Evolutionary conservation across 2,113 vertebrate genomes (phyloP).

Genomic region (Tapirus terrestris): DNA sequence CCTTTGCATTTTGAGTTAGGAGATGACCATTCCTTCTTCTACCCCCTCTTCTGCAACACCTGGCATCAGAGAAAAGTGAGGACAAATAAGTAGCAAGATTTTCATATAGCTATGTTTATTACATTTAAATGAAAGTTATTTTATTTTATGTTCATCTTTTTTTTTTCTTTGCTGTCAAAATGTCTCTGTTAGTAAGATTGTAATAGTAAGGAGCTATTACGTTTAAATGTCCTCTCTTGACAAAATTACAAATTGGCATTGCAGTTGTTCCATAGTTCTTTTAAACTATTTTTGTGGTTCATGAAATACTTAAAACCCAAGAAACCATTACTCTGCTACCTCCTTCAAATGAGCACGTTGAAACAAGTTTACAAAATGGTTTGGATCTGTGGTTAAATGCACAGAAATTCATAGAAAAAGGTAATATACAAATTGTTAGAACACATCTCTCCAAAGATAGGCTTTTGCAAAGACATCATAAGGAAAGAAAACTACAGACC

Average conservation of each 20-base stretch:
- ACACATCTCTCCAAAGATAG: neutral
- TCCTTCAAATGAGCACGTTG: neutral
- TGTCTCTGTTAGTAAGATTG: neutral
- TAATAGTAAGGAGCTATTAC: neutral
- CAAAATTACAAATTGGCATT: slow-evolving; percentile 15
- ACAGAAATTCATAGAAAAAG: neutral
- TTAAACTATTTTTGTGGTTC: neutral
- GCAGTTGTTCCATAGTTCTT: neutral
- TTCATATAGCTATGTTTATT: neutral
- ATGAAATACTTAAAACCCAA: neutral
- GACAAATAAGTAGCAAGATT: neutral
- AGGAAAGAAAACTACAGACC: neutral
- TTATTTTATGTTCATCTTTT: neutral
- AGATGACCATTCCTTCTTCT: neutral
- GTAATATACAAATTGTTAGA: neutral
- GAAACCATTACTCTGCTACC: neutral
- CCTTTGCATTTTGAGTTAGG: slow-evolving; percentile 3
- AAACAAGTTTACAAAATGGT: neutral
- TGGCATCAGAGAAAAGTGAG: neutral
- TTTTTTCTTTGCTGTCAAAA: neutral
- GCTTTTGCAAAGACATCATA: neutral
- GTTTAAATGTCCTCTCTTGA: slow-evolving; percentile 25
- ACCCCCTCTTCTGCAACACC: neutral
- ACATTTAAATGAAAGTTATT: neutral
- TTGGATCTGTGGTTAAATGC: neutral